A percentile compares a stretch with the other conserved stretches of the same genome.
Conservation (phyloP, 92 coral and sea anemone genomes). For the Heliopora coerulea region DNA sequence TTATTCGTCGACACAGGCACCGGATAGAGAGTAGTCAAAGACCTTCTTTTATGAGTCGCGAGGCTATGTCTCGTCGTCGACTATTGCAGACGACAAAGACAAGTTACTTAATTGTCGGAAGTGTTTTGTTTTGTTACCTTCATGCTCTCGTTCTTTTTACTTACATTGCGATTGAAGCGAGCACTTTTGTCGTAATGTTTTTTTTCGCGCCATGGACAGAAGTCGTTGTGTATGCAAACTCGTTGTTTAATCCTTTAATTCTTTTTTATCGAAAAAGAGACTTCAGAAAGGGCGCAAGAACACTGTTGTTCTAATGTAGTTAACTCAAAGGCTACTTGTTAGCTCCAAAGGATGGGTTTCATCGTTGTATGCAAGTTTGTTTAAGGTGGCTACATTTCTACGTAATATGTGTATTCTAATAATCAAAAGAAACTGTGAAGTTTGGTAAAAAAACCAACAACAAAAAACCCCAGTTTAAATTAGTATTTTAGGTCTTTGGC, state of each 20-base stretch:
- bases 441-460: too few species aligned
- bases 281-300: too few species aligned
- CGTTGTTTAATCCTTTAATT: neutral
- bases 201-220: slow-evolving; percentile 11
- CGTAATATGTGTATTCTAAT: too few species aligned
- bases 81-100: neutral
- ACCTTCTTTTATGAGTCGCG: neutral
- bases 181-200: neutral
- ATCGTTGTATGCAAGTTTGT: too few species aligned
- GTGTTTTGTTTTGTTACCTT: slow-evolving; percentile 3
- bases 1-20: slow-evolving; percentile 1
- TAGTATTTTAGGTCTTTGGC: too few species aligned
- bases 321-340: too few species aligned
- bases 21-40: neutral
- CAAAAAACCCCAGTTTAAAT: too few species aligned
- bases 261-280: neutral
- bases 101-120: slow-evolving; percentile 10
- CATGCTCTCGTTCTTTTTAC: neutral
- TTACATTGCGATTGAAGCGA: neutral
- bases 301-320: too few species aligned
- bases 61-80: neutral
- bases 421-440: too few species aligned
- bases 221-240: slow-evolving; percentile 5
- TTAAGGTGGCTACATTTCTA: too few species aligned
- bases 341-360: too few species aligned